A percentile compares a stretch with the other conserved stretches of the same genome.
These are phyloP conservation scores for Chrysaora quinquecirrha DNA, from an alignment of 30 jellyfish, hydroid and myxozoan genomes.

Conservation along the genomic window DNA sequence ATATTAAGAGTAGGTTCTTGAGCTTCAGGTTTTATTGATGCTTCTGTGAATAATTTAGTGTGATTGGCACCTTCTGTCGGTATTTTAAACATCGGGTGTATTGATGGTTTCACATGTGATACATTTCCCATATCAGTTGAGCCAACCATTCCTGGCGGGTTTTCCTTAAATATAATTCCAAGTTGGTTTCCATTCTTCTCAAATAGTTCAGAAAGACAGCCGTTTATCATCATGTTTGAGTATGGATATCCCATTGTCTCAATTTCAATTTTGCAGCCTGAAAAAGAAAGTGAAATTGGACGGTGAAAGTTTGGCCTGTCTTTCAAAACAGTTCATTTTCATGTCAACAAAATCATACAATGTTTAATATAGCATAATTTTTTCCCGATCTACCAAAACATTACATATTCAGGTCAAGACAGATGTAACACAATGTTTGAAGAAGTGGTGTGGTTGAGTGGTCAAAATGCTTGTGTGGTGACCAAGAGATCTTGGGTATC, in stretches of 20 bases:
- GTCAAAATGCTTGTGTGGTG: too few relatives aligned
- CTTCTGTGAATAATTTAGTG: slow-evolving; percentile 79
- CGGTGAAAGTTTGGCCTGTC: too few relatives aligned
- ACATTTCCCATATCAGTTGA: slow-evolving; percentile 97
- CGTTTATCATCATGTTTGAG: slow-evolving; percentile 58
- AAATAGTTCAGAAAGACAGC: slow-evolving; percentile 51
- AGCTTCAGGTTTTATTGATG: slow-evolving; percentile 75
- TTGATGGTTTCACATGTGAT: slow-evolving; percentile 86
- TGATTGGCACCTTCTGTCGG: slow-evolving; percentile 76
- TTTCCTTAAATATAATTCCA: slow-evolving; percentile 45
- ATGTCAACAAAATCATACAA: too few relatives aligned
- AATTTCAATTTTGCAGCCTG: slow-evolving; percentile 70
- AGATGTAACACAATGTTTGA: too few relatives aligned
- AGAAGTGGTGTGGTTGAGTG: too few relatives aligned
- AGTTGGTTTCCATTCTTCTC: slow-evolving; percentile 58
- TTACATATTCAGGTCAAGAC: too few relatives aligned
- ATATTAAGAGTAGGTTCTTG: slow-evolving; percentile 69
- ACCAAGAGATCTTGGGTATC: too few relatives aligned
- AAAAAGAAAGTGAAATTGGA: background rate
- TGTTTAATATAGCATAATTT: too few relatives aligned
- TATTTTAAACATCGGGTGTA: slow-evolving; percentile 88
- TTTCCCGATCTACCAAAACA: too few relatives aligned
- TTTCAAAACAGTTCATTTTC: too few relatives aligned
- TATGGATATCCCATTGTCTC: slow-evolving; percentile 58
- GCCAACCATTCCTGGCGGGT: slow-evolving; percentile 77